These are phyloP conservation scores for Cephus pulcher DNA, from an alignment of 2,888 invertebrate species.

Conservation along the genomic window DNA sequence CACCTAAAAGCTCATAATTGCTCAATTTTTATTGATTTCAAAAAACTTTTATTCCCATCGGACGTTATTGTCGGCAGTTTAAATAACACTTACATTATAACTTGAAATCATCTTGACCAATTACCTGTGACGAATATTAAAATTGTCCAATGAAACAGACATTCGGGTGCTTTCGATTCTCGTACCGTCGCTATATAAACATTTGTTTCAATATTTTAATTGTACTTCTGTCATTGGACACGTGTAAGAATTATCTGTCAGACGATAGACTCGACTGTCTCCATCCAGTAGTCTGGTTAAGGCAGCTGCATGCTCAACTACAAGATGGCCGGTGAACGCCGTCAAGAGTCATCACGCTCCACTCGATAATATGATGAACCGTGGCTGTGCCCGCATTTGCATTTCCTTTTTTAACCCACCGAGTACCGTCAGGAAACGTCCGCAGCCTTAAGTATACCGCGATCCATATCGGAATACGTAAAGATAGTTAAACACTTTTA, in stretches of 20 bases:
- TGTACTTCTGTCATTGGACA: not conserved
- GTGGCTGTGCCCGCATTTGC: not conserved
- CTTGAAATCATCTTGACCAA: not conserved
- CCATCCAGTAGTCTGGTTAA: not conserved
- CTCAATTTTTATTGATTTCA: not conserved
- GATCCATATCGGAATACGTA: conserved; percentile 33
- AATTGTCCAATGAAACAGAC: not conserved
- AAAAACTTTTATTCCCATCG: not conserved
- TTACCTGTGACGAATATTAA: not conserved
- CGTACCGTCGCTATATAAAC: too few species aligned
- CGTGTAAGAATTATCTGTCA: not conserved
- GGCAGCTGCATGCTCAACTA: conserved; percentile 1
- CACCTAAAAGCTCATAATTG: not conserved
- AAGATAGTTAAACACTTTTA: conserved; percentile 33
- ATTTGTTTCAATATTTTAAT: too few species aligned
- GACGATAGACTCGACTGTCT: not conserved
- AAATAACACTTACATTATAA: not conserved
- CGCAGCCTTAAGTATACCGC: not conserved
- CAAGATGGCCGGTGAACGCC: conserved; percentile 3
- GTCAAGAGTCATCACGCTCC: conserved; percentile 6
- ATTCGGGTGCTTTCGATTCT: not conserved
- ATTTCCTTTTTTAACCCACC: not conserved
- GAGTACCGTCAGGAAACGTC: not conserved
- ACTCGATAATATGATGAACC: conserved; percentile 1
- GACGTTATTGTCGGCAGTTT: not conserved